Percentiles rank a stretch among this genome's conserved stretches.
Evolutionary conservation across 2,797 vertebrate species (phyloP).

Genomic region (Aulostomus chinensis): DNA sequence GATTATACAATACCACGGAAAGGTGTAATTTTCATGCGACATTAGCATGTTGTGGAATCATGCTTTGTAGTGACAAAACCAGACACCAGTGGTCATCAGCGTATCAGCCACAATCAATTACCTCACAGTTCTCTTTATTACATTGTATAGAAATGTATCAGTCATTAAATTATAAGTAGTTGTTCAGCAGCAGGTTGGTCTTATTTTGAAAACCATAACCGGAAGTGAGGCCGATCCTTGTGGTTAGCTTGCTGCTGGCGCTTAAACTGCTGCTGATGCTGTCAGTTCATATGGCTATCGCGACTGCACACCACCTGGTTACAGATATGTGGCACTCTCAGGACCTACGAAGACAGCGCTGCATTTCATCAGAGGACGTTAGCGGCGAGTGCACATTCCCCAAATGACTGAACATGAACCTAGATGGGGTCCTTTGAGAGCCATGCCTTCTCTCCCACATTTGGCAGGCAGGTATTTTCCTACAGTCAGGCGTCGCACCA

Average conservation of each 20-base stretch:
- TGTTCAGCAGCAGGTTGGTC: fast-evolving
- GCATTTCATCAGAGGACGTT: slow-evolving; percentile 6
- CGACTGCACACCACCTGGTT: slow-evolving; percentile 40
- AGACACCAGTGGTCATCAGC: not conserved
- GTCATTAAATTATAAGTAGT: too few relatives aligned
- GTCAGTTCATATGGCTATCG: slow-evolving; percentile 54
- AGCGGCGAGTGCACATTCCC: slow-evolving; percentile 9
- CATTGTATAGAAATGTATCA: fast-evolving
- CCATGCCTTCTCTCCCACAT: slow-evolving; percentile 69
- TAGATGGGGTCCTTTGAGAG: slow-evolving; percentile 55
- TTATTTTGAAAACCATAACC: slow-evolving; percentile 29
- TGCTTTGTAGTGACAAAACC: not conserved
- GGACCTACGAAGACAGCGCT: slow-evolving; percentile 17
- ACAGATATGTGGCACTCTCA: slow-evolving; percentile 40
- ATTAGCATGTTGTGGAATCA: too few relatives aligned
- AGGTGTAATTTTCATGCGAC: too few relatives aligned
- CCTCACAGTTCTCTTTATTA: too few relatives aligned
- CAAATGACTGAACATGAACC: slow-evolving; percentile 36
- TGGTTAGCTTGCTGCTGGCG: slow-evolving; percentile 1
- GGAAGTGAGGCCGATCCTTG: not conserved
- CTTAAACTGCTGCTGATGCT: slow-evolving; percentile 60
- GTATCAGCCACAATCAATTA: too few relatives aligned
- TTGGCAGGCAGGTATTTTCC: slow-evolving; percentile 71
- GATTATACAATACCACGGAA: too few relatives aligned
- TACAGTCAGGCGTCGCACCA: slow-evolving; percentile 71